A percentile compares a stretch with the other conserved stretches of the same genome.
These are phyloP conservation scores for Andrena chrysosceles DNA, from an alignment of 2,888 invertebrate species.

Conservation along the genomic window DNA sequence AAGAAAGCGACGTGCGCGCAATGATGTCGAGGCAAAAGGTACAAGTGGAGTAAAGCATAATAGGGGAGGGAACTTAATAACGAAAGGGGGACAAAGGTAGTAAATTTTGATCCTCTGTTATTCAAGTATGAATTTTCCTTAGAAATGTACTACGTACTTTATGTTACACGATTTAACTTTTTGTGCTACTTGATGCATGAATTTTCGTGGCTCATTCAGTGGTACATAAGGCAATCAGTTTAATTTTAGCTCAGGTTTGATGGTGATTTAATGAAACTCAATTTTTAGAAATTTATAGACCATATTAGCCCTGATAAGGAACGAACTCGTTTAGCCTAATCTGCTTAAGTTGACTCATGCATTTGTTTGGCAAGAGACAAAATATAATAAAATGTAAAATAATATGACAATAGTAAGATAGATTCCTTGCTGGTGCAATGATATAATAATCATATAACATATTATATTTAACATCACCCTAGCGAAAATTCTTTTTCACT, in stretches of 20 bases:
- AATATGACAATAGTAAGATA: too few species aligned
- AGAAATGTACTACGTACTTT: background rate
- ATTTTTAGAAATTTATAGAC: background rate
- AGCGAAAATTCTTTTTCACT: too few species aligned
- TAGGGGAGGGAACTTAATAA: constrained; percentile 12
- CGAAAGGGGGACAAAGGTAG: background rate
- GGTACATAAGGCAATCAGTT: background rate
- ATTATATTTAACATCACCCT: too few species aligned
- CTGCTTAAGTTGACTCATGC: background rate
- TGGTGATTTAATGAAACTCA: background rate
- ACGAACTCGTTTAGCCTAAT: background rate
- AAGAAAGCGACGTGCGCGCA: background rate
- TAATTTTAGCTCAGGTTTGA: background rate
- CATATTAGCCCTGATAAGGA: background rate
- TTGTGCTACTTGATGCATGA: background rate
- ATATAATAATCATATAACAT: too few species aligned
- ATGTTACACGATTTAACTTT: background rate
- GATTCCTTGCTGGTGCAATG: too few species aligned
- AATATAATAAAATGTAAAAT: too few species aligned
- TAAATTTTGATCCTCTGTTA: background rate
- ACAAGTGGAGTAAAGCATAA: constrained; percentile 4
- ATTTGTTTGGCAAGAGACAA: background rate
- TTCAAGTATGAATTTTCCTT: background rate
- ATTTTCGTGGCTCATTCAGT: background rate
- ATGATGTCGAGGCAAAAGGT: background rate